phyloP scores from a whole-genome alignment of 2,888 invertebrate genomes.

The Mythimna impura region DNA sequence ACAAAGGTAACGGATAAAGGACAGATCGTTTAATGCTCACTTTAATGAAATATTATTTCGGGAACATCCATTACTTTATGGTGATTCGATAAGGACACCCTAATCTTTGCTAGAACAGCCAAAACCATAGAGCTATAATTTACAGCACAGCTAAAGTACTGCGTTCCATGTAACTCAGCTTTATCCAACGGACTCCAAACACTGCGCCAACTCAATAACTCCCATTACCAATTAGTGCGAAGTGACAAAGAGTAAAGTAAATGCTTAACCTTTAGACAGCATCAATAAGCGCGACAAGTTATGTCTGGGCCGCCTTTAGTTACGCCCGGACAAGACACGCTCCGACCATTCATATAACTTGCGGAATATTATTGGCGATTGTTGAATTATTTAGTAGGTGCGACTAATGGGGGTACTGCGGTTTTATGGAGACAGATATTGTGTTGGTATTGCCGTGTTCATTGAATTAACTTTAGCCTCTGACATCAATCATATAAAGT shows the following conservation, averaged over 20 bases:
- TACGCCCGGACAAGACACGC: constrained; percentile 32
- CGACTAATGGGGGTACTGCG: constrained; percentile 40
- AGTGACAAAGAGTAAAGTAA: constrained; percentile 31
- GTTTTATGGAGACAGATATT: constrained; percentile 38
- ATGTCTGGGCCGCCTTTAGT: constrained; percentile 30
- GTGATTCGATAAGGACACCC: neutral
- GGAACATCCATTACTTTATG: neutral
- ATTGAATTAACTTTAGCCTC: constrained; percentile 40
- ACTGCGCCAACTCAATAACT: constrained; percentile 12
- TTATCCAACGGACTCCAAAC: neutral
- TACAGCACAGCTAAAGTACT: neutral
- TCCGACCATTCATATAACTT: constrained; percentile 43
- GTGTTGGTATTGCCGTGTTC: constrained; percentile 13
- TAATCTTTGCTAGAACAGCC: neutral
- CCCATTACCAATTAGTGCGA: constrained; percentile 42
- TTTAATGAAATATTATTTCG: neutral
- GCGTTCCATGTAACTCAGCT: neutral
- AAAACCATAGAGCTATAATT: neutral
- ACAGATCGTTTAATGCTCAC: neutral
- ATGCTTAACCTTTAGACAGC: constrained; percentile 25
- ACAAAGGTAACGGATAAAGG: neutral
- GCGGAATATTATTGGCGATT: constrained; percentile 20
- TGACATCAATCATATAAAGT: constrained; percentile 31
- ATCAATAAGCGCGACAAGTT: constrained; percentile 29
- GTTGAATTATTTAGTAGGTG: constrained; percentile 49